phyloP scores from a whole-genome alignment of 2,888 invertebrate species.

The Byasa hedistus region DNA sequence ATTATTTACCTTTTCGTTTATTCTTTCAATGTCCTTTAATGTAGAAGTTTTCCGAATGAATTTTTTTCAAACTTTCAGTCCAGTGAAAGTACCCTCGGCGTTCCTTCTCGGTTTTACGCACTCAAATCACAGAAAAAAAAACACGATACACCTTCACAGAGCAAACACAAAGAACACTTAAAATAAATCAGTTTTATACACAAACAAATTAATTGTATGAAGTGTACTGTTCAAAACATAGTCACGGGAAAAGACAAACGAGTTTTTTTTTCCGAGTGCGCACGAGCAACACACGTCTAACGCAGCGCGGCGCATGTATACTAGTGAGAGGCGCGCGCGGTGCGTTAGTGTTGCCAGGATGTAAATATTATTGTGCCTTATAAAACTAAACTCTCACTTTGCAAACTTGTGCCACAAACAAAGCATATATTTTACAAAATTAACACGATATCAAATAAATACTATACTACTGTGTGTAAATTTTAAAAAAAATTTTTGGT shows the following conservation, averaged over 20 bases:
- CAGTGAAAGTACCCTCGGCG: slow-evolving; percentile 78
- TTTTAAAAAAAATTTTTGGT: too few species aligned
- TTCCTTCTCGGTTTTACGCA: slow-evolving; percentile 54
- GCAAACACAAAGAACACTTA: slow-evolving; percentile 47
- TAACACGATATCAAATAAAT: too few species aligned
- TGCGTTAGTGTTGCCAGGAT: slow-evolving; percentile 38
- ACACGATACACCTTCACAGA: slow-evolving; percentile 37
- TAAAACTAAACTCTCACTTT: slow-evolving; percentile 9
- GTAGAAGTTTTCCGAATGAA: slow-evolving; percentile 73
- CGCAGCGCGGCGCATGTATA: slow-evolving; percentile 45
- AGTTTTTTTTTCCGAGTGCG: slow-evolving; percentile 31
- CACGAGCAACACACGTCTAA: slow-evolving; percentile 36
- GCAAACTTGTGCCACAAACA: background rate
- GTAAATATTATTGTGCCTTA: slow-evolving; percentile 26
- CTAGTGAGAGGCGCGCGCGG: slow-evolving; percentile 41
- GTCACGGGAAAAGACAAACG: slow-evolving; percentile 46
- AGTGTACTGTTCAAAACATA: slow-evolving; percentile 31
- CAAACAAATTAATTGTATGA: slow-evolving; percentile 9
- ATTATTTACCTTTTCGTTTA: slow-evolving; percentile 50
- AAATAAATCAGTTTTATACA: slow-evolving; percentile 38
- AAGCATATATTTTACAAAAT: too few species aligned
- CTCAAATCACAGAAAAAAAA: slow-evolving; percentile 40
- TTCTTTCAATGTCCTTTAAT: slow-evolving; percentile 51
- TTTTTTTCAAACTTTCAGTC: slow-evolving; percentile 73
- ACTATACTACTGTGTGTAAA: too few species aligned